Percentiles rank a stretch among this genome's conserved stretches.
Conservation (phyloP, 2,888 invertebrate genomes). For the Campoplex nolae region DNA sequence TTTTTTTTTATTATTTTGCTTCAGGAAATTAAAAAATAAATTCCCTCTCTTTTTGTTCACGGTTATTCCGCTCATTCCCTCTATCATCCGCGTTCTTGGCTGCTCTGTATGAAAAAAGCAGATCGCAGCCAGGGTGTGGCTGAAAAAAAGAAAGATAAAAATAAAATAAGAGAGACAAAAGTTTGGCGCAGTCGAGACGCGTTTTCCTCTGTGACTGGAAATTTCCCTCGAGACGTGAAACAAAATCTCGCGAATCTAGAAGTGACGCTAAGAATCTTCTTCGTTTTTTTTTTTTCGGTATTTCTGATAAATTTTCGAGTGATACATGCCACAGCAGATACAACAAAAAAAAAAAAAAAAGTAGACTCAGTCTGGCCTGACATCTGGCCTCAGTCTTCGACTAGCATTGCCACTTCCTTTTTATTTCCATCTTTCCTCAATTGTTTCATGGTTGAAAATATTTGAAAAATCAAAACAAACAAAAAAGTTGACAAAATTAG, state of each 20-base stretch:
- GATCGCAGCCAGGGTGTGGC: conserved; percentile 19
- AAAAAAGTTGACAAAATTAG: background rate
- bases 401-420: background rate
- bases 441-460: background rate
- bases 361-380: background rate
- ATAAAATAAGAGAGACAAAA: conserved; percentile 33
- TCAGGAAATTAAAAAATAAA: conserved; percentile 62
- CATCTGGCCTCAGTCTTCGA: background rate
- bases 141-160: background rate
- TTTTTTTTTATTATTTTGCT: background rate
- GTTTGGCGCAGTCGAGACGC: conserved; percentile 58
- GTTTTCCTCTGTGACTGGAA: conserved; percentile 72
- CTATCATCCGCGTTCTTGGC: background rate
- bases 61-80: conserved; percentile 21
- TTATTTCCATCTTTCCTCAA: background rate
- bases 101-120: conserved; percentile 8
- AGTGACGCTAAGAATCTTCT: conserved; percentile 15
- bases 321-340: conserved; percentile 15
- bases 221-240: conserved; percentile 76
- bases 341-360: background rate
- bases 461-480: too few species aligned
- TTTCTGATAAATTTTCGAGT: background rate
- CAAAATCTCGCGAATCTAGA: conserved; percentile 42
- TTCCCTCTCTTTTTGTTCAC: conserved; percentile 10
- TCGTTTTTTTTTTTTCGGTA: background rate